A percentile compares a stretch with the other conserved stretches of the same genome.
Evolutionary conservation across 2,797 vertebrate genomes (phyloP).

Genomic region (Anableps anableps): DNA sequence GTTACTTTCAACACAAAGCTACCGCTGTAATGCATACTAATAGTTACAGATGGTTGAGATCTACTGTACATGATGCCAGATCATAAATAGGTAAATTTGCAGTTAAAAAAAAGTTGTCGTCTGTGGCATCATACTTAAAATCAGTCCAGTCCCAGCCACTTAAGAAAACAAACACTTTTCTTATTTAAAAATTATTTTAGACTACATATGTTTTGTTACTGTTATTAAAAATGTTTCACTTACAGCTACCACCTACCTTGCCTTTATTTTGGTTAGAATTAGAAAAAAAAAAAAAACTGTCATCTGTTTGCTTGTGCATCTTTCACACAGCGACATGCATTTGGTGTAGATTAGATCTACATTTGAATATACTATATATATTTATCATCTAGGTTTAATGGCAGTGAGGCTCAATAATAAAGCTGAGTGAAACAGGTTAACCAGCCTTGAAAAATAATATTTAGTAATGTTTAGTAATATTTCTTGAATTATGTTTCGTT

Average conservation of each 20-base stretch:
- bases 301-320: neutral
- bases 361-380: neutral
- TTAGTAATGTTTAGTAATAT: neutral
- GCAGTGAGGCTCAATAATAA: neutral
- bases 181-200: neutral
- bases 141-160: neutral
- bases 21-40: neutral
- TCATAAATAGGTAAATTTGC: conserved; percentile 51
- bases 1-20: conserved; percentile 15
- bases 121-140: neutral
- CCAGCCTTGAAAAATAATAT: no score
- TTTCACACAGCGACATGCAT: neutral
- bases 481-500: neutral
- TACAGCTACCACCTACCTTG: neutral
- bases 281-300: neutral
- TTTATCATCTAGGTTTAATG: neutral
- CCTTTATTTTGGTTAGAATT: neutral
- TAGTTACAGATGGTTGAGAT: conserved; percentile 3
- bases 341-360: neutral
- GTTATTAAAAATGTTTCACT: neutral
- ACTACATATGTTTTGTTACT: neutral
- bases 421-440: neutral
- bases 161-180: neutral
- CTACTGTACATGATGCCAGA: conserved; percentile 51
- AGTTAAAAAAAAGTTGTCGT: conserved; percentile 34